Percentiles rank a stretch among this genome's conserved stretches.
phyloP scores from a whole-genome alignment of 2,888 invertebrate species.

The Patella depressa region DNA sequence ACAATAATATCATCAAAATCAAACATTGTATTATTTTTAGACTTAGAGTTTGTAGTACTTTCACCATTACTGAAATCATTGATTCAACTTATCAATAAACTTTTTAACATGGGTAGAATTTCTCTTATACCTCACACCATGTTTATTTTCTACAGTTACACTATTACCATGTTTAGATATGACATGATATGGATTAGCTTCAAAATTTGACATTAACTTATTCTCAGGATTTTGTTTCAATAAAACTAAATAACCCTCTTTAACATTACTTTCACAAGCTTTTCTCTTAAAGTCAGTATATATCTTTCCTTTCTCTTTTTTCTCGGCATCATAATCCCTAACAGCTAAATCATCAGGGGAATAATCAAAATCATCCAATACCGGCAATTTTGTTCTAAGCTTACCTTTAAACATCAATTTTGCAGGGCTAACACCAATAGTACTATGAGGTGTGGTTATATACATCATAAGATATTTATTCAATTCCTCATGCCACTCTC shows the following conservation, averaged over 20 bases:
- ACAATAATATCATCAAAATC: slow-evolving; percentile 10
- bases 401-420: slow-evolving; percentile 25
- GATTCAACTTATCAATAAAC: not conserved
- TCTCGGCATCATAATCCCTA: slow-evolving; percentile 20
- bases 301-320: slow-evolving; percentile 20
- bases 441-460: slow-evolving; percentile 30
- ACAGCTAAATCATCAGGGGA: slow-evolving; percentile 1
- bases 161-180: not conserved
- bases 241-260: slow-evolving; percentile 20
- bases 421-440: slow-evolving; percentile 31
- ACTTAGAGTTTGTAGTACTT: not conserved
- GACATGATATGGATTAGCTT: not conserved
- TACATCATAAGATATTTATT: slow-evolving; percentile 26
- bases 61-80: not conserved
- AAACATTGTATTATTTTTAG: not conserved
- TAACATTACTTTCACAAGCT: slow-evolving; percentile 12
- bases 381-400: too few relatives aligned
- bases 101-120: not conserved
- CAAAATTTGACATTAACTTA: not conserved
- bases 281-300: slow-evolving; percentile 19
- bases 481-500: slow-evolving; percentile 25
- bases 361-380: too few relatives aligned
- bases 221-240: slow-evolving; percentile 13
- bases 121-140: not conserved
- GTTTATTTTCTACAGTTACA: not conserved